Percentiles rank a stretch among this genome's conserved stretches.
Evolutionary conservation across 2,888 invertebrate species (phyloP).

Genomic region (Steromphala cineraria): DNA sequence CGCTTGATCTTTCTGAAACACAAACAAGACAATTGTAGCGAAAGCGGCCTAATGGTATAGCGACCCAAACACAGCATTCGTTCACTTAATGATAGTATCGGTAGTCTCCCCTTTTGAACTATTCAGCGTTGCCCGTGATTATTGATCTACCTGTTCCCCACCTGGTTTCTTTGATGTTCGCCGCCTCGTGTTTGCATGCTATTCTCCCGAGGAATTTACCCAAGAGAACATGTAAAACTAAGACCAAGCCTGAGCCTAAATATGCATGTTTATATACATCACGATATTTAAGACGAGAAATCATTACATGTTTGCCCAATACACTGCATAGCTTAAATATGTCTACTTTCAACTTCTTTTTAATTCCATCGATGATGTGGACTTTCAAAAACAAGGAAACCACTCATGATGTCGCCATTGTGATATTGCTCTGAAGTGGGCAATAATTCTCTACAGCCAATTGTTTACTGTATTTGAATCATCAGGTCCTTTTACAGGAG

Average conservation of each 20-base stretch:
- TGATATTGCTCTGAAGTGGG: too few species aligned
- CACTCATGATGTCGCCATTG: too few species aligned
- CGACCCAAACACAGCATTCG: neutral
- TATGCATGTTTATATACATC: conserved; percentile 1
- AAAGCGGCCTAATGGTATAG: neutral
- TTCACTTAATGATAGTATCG: conserved; percentile 3
- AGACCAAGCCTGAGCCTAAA: neutral
- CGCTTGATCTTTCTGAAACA: neutral
- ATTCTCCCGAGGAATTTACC: neutral
- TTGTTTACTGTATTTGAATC: too few species aligned
- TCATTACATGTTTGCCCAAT: neutral
- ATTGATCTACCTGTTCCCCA: neutral
- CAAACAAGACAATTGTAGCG: neutral
- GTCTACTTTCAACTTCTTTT: neutral
- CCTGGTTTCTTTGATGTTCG: neutral
- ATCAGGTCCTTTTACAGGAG: too few species aligned
- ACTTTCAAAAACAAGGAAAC: too few species aligned
- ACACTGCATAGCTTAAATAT: neutral
- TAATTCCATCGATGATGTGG: neutral
- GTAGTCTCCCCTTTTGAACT: conserved; percentile 6
- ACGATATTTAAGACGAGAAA: neutral
- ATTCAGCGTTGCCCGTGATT: neutral
- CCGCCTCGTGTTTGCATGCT: neutral
- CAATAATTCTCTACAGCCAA: too few species aligned
- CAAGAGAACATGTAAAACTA: neutral